Evolutionary conservation across 2,888 invertebrate species (phyloP), one percentile per base, ranked within the genome.

Genomic region (Polyommatus iphigenia): DNA sequence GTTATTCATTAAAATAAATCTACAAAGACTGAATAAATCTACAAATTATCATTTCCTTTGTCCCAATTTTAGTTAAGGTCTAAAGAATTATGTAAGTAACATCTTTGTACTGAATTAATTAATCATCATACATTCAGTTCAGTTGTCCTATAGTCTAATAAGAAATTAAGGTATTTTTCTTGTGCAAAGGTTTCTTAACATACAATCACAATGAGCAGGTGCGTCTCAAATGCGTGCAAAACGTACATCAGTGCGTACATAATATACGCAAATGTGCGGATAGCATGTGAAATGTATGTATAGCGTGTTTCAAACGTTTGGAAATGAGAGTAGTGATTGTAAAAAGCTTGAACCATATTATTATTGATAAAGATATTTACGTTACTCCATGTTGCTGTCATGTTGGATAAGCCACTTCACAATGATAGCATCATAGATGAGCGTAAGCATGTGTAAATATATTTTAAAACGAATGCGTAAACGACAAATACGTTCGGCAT

Each of bases 221-320:
- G 36, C 71, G 18, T 71, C 32, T 32, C 36, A 46, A 24, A 13
- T 29, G 36, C 73, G 76, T 78, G 71, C 62, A 62, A 62, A 59
- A 62, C 10, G 62, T 62, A 62, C 62, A 62, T 0, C 3, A 1
- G 24, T 62, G 62, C 62, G 62, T 62, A 13, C 24, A 24, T 3
- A 4, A 24, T 3, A 4, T 5, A 24, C 24, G 20, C 62, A 24
- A 24, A 67, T 67, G 29, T 15, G 29, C 29, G 67, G 24, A 7
- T 62, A 24, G 62, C 62, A 13, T 59, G 20, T n/a, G 8, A 59
- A 59, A 59, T 5, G 54, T 54, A 54, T 18, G 54, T 54, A 54
- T 54, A 54, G 54, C 54, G 4, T 54, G 54, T 54, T 5, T 5
- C 4, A 15, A 54, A 54, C 18, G 15, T 54, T 54, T 13, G 46